Evolutionary conservation across 2,113 vertebrate species (phyloP).

Genomic region (Calcarius ornatus): DNA sequence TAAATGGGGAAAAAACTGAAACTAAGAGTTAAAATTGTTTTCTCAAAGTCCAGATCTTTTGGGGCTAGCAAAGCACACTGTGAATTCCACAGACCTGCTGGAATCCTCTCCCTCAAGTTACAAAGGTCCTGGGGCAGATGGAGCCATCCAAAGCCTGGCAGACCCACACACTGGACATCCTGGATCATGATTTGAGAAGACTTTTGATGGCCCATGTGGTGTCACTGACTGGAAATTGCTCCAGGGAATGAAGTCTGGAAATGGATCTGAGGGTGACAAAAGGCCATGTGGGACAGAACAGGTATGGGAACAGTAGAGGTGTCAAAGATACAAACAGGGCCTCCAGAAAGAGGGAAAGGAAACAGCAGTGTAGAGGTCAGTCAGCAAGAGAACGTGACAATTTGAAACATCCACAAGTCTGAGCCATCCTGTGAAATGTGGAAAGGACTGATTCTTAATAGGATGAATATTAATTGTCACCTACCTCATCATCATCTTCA

Average conservation of each 20-base stretch:
- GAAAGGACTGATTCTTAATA: neutral
- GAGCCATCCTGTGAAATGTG: neutral
- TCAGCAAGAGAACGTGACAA: neutral
- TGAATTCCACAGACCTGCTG: accelerated
- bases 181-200: neutral
- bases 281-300: neutral
- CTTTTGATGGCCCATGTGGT: neutral
- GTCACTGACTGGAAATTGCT: neutral
- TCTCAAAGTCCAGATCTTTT: neutral
- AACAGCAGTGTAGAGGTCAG: accelerated
- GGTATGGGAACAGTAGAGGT: neutral
- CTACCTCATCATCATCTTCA: neutral
- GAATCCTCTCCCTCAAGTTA: neutral
- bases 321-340: neutral
- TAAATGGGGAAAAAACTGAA: accelerated
- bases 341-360: neutral
- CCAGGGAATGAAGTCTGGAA: neutral
- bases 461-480: neutral
- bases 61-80: neutral
- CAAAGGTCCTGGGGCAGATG: accelerated
- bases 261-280: neutral
- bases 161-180: accelerated
- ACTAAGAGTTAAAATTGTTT: neutral
- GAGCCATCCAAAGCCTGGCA: neutral
- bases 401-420: neutral